Conservation (phyloP, 2,888 invertebrate species). For the Sinhomidia bicolor region DNA sequence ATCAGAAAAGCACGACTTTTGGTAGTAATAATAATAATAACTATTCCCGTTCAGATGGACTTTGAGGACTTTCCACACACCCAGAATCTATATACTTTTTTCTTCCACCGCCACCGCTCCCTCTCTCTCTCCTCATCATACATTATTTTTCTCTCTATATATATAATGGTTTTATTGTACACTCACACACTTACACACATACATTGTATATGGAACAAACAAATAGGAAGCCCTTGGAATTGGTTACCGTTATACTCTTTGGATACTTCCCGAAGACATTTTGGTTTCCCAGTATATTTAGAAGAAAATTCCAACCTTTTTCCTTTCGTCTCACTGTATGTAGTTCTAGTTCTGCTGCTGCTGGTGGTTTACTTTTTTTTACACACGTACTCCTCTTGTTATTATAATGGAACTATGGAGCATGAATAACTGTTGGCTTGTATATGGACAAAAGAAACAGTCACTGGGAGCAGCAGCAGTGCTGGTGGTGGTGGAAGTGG, state of each 20-base stretch:
- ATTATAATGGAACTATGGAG: constrained; percentile 33
- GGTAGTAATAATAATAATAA: constrained; percentile 40
- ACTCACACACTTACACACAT: too few relatives aligned
- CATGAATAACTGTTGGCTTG: constrained; percentile 39
- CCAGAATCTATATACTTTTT: constrained; percentile 35
- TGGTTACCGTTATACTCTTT: neutral
- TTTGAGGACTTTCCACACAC: constrained; percentile 58
- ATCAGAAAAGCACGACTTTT: constrained; percentile 46
- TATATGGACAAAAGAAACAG: neutral
- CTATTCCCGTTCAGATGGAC: constrained; percentile 22
- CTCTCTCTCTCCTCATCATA: too few relatives aligned
- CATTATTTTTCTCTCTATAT: neutral
- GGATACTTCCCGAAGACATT: constrained; percentile 14
- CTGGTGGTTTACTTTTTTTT: constrained; percentile 31
- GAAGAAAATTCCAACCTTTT: constrained; percentile 12
- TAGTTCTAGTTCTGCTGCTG: too few relatives aligned
- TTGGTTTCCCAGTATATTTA: neutral
- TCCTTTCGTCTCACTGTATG: too few relatives aligned
- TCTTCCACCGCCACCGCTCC: neutral
- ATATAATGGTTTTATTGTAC: neutral
- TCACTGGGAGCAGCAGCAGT: neutral
- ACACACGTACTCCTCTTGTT: neutral
- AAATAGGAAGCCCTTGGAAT: constrained; percentile 61
- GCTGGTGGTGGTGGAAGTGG: too few relatives aligned
- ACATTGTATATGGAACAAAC: neutral